A percentile compares a stretch with the other conserved stretches of the same genome.
Evolutionary conservation across 2,888 invertebrate genomes (phyloP).

Genomic region (Brachyptera putata): DNA sequence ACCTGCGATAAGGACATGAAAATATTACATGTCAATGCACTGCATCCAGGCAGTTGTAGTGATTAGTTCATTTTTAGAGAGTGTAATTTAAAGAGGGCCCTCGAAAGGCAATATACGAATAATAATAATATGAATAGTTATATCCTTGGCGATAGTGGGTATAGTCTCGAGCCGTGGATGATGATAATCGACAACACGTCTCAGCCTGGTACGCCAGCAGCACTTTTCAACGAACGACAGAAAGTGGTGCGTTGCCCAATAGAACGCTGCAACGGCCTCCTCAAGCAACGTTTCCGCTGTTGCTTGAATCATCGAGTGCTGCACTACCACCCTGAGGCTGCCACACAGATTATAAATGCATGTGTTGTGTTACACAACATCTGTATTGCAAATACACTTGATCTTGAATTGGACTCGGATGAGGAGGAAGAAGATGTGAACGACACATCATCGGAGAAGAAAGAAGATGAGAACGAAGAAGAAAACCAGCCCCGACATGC

Average conservation of each 20-base stretch:
- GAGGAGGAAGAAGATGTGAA: too few species aligned
- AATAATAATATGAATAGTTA: too few species aligned
- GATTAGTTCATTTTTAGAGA: background rate
- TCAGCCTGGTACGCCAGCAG: background rate
- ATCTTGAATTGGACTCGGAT: too few species aligned
- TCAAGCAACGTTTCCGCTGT: background rate
- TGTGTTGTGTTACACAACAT: too few species aligned
- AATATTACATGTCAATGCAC: slow-evolving; percentile 1
- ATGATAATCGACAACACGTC: background rate
- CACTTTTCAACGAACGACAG: background rate
- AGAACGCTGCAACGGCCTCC: background rate
- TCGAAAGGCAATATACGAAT: background rate
- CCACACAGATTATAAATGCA: background rate
- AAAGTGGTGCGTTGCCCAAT: background rate
- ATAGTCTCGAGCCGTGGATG: background rate
- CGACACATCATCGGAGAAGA: too few species aligned
- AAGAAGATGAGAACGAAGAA: too few species aligned
- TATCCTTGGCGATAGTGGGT: background rate
- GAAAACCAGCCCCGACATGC: too few species aligned
- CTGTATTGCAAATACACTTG: too few species aligned
- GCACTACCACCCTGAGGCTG: background rate
- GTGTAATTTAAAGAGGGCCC: background rate
- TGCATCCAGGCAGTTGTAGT: too few species aligned
- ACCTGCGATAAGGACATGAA: background rate
- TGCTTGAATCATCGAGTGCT: background rate